phyloP scores from a whole-genome alignment of 2,797 vertebrate genomes.

The Garrulus glandarius region DNA sequence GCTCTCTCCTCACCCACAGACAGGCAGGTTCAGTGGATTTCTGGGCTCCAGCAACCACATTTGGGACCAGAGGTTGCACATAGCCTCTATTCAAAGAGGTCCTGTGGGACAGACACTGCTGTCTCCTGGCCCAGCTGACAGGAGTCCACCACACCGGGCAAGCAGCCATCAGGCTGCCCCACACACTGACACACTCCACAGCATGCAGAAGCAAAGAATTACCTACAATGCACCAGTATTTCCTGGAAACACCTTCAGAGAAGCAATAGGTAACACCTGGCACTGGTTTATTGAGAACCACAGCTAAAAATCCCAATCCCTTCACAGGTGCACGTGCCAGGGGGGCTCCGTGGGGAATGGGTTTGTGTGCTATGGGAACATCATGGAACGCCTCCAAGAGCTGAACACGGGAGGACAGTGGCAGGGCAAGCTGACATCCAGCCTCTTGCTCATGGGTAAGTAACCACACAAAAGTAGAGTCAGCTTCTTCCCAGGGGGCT shows the following conservation, averaged over 20 bases:
- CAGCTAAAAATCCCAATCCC: not conserved
- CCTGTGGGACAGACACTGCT: accelerated
- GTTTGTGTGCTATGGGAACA: conserved; percentile 83
- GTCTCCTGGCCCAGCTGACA: not conserved
- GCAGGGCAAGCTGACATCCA: conserved; percentile 83
- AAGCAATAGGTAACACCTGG: not conserved
- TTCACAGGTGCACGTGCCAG: conserved; percentile 83
- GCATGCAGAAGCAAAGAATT: not conserved
- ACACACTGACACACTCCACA: not conserved
- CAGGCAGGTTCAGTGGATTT: not conserved
- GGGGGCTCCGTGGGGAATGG: conserved; percentile 85
- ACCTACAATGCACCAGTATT: accelerated
- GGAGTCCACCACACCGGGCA: not conserved
- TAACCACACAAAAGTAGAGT: not conserved
- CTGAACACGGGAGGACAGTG: conserved; percentile 83
- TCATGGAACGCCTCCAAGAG: conserved; percentile 84
- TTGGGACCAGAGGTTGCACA: not conserved
- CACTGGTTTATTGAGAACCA: not conserved
- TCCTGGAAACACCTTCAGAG: not conserved
- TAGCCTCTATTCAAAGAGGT: not conserved
- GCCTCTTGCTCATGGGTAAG: conserved; percentile 85
- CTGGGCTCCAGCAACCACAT: not conserved
- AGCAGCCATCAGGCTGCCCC: not conserved
- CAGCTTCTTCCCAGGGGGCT: not conserved
- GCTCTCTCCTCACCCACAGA: not conserved